A percentile compares a stretch with the other conserved stretches of the same genome.
Conservation (phyloP, 1,140 invertebrate species). For the Calephelis nemesis region DNA sequence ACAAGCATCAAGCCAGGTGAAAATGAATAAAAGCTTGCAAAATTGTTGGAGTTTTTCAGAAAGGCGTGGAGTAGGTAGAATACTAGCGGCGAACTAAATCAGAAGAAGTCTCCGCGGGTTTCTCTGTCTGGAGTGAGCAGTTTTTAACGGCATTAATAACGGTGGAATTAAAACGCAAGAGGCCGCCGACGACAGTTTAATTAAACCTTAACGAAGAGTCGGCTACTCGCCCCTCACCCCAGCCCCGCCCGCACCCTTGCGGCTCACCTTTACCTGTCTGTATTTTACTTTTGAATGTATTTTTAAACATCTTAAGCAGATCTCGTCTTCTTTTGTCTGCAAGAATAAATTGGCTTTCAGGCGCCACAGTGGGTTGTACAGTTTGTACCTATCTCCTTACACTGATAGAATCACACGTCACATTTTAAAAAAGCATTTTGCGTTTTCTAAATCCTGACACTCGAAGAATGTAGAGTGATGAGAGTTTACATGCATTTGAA, state of each 20-base stretch:
- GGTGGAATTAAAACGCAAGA: slow-evolving; percentile 78
- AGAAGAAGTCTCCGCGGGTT: slow-evolving; percentile 30
- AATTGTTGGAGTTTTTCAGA: no score
- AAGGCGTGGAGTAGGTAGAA: no score
- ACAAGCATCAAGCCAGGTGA: no score
- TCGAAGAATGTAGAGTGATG: no score
- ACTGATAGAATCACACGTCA: no score
- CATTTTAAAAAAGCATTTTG: no score
- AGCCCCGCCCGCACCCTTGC: slow-evolving; percentile 37
- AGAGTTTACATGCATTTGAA: no score
- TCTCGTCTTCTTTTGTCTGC: neutral
- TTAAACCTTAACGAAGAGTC: slow-evolving; percentile 76
- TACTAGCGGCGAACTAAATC: neutral
- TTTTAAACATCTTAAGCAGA: slow-evolving; percentile 29
- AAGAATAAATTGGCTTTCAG: no score
- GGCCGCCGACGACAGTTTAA: slow-evolving; percentile 76
- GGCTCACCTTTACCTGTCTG: slow-evolving; percentile 62
- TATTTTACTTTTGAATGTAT: slow-evolving; percentile 62
- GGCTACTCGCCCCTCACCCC: slow-evolving; percentile 36
- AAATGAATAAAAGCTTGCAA: no score
- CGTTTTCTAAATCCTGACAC: no score
- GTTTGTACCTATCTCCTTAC: no score
- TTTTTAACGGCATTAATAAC: slow-evolving; percentile 78
- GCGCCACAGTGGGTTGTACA: no score
- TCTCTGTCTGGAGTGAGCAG: slow-evolving; percentile 50